A percentile compares a stretch with the other conserved stretches of the same genome.
These are phyloP conservation scores for Cotesia vestalis DNA, from an alignment of 1,140 invertebrate species.

Conservation along the genomic window DNA sequence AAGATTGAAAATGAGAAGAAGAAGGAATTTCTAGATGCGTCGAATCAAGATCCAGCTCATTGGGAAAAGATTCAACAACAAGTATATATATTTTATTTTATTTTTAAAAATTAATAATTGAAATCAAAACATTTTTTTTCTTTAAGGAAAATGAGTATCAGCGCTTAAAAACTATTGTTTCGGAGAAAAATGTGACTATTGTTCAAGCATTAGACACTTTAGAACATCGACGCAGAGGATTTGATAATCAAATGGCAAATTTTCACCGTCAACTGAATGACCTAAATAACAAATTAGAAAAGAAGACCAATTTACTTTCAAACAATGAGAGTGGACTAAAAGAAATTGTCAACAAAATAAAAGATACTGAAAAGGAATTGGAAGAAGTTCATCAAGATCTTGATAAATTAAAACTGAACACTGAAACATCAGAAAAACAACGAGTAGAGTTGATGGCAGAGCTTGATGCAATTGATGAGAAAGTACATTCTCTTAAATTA, in stretches of 20 bases:
- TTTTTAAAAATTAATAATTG: background rate
- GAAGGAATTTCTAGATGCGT: background rate
- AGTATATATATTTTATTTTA: background rate
- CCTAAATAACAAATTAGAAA: conserved; percentile 78
- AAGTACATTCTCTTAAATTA: conserved; percentile 90
- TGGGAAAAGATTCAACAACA: background rate
- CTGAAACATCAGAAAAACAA: conserved; percentile 80
- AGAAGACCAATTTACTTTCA: conserved; percentile 71
- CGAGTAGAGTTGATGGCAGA: conserved; percentile 77
- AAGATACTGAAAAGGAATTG: conserved; percentile 83
- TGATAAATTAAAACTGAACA: conserved; percentile 85
- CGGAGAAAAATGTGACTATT: conserved; percentile 80
- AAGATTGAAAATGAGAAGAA: too few relatives aligned
- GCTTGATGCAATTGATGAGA: conserved; percentile 82
- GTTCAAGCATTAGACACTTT: conserved; percentile 88
- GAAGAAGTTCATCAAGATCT: conserved; percentile 86
- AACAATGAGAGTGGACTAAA: background rate
- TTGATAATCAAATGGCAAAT: conserved; percentile 90
- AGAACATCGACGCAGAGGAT: conserved; percentile 89
- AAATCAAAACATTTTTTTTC: conserved; percentile 28
- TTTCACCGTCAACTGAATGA: conserved; percentile 82
- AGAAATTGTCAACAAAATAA: background rate
- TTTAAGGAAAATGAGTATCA: conserved; percentile 87
- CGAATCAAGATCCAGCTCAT: background rate
- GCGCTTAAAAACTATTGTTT: conserved; percentile 88